Percentiles rank a stretch among this genome's conserved stretches.
Conservation (phyloP, 2,888 invertebrate species). For the Galerucella pusilla region DNA sequence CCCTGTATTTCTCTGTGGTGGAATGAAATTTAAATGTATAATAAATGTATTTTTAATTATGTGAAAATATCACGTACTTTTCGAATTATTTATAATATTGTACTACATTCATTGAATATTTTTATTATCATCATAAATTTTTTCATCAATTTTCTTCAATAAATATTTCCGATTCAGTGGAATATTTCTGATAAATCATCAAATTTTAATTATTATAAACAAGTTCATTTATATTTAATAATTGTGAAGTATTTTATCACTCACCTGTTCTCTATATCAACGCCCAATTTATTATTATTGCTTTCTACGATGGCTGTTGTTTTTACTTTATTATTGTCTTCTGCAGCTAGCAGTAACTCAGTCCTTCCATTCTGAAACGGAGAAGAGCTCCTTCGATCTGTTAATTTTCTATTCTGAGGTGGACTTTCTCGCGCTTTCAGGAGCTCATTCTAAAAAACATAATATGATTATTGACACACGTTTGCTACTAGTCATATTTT, state of each 20-base stretch:
- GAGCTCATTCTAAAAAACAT: constrained; percentile 40
- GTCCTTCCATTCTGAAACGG: constrained; percentile 78
- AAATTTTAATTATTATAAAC: no score
- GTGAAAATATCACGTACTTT: no score
- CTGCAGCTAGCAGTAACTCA: constrained; percentile 78
- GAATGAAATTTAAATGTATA: no score
- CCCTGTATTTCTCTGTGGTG: no score
- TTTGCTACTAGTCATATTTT: no score
- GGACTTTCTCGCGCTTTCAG: constrained; percentile 49
- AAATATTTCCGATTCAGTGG: no score
- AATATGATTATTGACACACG: background rate
- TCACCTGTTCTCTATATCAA: constrained; percentile 71
- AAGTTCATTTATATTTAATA: background rate
- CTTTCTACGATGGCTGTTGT: constrained; percentile 71
- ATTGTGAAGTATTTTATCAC: constrained; percentile 45
- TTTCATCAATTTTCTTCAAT: no score
- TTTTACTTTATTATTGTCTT: constrained; percentile 72
- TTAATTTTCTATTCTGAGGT: constrained; percentile 63
- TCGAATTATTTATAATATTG: no score
- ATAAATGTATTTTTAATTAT: no score
- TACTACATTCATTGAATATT: no score
- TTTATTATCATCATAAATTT: no score
- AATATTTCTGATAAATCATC: no score
- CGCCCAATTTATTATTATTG: constrained; percentile 68
- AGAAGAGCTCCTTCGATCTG: constrained; percentile 67